A percentile compares a stretch with the other conserved stretches of the same genome.
Conservation (phyloP, 1,140 invertebrate species). For the Bombus vancouverensis region DNA sequence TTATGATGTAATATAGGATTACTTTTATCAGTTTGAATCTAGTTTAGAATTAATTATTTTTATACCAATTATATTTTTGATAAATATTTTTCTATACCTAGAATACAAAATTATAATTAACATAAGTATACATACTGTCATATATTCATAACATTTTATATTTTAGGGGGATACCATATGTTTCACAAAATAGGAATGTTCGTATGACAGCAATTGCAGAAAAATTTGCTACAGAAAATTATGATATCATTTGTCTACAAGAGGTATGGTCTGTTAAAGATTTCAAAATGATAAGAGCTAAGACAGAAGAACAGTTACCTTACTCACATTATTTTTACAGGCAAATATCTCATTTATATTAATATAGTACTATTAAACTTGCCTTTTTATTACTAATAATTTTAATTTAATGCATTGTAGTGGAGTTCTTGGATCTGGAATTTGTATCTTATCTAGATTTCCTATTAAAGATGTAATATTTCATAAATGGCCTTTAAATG, state of each 20-base stretch:
- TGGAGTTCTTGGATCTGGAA: slow-evolving; percentile 95
- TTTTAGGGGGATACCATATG: slow-evolving; percentile 91
- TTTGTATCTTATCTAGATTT: slow-evolving; percentile 95
- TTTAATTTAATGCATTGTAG: slow-evolving; percentile 81
- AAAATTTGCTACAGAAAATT: slow-evolving; percentile 86
- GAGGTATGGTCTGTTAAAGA: slow-evolving; percentile 94
- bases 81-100: background rate
- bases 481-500: slow-evolving; percentile 97
- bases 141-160: background rate
- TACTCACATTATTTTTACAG: slow-evolving; percentile 97
- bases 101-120: background rate
- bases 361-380: background rate
- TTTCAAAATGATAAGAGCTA: slow-evolving; percentile 87
- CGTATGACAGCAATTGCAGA: slow-evolving; percentile 92
- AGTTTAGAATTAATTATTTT: slow-evolving; percentile 10
- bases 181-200: slow-evolving; percentile 89
- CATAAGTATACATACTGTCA: background rate
- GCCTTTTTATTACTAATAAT: background rate
- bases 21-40: background rate
- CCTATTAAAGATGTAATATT: slow-evolving; percentile 94
- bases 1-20: background rate
- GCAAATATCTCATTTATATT: slow-evolving; percentile 78
- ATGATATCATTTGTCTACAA: slow-evolving; percentile 96
- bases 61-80: background rate
- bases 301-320: slow-evolving; percentile 86